These are phyloP conservation scores for Drosophila lini DNA, from an alignment of 1,140 invertebrate genomes.

Conservation along the genomic window DNA sequence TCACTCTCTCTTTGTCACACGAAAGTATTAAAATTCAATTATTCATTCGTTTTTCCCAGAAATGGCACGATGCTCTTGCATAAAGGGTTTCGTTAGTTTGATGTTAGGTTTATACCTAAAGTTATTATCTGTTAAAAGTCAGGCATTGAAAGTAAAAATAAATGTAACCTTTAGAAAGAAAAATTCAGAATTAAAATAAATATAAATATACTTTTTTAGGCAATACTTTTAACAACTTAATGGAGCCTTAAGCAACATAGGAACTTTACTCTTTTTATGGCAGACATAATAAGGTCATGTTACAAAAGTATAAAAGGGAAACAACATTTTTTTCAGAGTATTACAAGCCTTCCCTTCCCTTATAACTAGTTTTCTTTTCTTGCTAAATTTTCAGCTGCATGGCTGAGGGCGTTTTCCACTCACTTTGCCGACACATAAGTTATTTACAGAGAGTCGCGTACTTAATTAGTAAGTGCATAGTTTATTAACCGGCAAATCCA, in stretches of 20 bases:
- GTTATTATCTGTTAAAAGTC: not conserved
- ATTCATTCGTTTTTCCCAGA: slow-evolving; percentile 19
- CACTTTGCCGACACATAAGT: slow-evolving; percentile 43
- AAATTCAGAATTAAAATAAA: not conserved
- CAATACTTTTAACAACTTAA: not conserved
- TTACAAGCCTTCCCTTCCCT: not conserved
- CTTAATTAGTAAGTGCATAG: slow-evolving; percentile 73
- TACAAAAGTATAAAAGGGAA: not conserved
- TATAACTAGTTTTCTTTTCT: slow-evolving; percentile 4
- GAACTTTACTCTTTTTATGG: not conserved
- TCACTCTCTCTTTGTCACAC: slow-evolving; percentile 14
- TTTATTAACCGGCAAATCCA: slow-evolving; percentile 76
- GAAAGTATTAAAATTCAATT: slow-evolving; percentile 28
- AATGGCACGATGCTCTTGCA: slow-evolving; percentile 1
- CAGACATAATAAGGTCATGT: not conserved
- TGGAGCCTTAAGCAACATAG: not conserved
- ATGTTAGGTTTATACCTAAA: not conserved
- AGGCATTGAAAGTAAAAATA: not conserved
- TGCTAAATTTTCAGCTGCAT: slow-evolving; percentile 28
- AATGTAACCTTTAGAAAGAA: not conserved
- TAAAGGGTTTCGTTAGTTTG: not conserved
- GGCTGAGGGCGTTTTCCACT: slow-evolving; percentile 29
- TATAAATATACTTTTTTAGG: too few relatives aligned
- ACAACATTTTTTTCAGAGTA: not conserved
- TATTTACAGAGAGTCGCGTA: slow-evolving; percentile 39